Percentiles rank a stretch among this genome's conserved stretches.
These are phyloP conservation scores for Perca schrenkii DNA, from an alignment of 2,113 vertebrate genomes.

Conservation along the genomic window DNA sequence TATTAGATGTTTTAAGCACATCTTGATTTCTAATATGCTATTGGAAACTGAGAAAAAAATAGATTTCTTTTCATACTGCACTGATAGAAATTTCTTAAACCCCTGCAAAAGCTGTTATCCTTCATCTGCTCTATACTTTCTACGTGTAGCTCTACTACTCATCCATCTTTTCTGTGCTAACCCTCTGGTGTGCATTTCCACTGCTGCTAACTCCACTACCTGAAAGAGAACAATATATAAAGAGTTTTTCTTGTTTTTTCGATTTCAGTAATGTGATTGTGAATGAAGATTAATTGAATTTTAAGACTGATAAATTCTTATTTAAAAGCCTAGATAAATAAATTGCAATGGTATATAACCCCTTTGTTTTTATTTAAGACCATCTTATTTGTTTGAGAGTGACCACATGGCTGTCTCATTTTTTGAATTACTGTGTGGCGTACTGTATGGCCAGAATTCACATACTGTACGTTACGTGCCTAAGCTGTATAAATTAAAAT, in stretches of 20 bases:
- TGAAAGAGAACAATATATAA: conserved; percentile 79
- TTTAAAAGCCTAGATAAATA: conserved; percentile 83
- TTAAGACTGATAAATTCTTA: conserved; percentile 81
- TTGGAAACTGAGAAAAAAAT: conserved; percentile 43
- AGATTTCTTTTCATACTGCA: conserved; percentile 51
- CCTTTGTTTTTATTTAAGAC: conserved; percentile 58
- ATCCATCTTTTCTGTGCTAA: conserved; percentile 60
- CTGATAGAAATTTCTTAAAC: conserved; percentile 59
- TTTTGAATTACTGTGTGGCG: conserved; percentile 12
- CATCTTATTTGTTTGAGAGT: conserved; percentile 30
- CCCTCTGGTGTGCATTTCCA: conserved; percentile 61
- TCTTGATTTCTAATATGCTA: conserved; percentile 59
- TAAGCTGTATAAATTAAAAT: conserved; percentile 40
- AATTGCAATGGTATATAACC: conserved; percentile 72
- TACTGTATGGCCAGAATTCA: conserved; percentile 23
- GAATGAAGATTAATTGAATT: conserved; percentile 81
- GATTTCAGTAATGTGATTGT: conserved; percentile 77
- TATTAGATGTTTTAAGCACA: conserved; percentile 65
- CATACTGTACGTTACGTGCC: conserved; percentile 44
- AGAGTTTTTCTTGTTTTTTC: conserved; percentile 61
- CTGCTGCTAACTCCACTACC: conserved; percentile 83
- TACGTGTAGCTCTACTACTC: conserved; percentile 38
- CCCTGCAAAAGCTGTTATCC: conserved; percentile 43
- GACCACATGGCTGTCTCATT: conserved; percentile 23
- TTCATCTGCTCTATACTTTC: conserved; percentile 49